Evolutionary conservation across 2,797 vertebrate species (phyloP), one percentile per base, ranked within the genome.

Genomic region (Echeneis naucrates): DNA sequence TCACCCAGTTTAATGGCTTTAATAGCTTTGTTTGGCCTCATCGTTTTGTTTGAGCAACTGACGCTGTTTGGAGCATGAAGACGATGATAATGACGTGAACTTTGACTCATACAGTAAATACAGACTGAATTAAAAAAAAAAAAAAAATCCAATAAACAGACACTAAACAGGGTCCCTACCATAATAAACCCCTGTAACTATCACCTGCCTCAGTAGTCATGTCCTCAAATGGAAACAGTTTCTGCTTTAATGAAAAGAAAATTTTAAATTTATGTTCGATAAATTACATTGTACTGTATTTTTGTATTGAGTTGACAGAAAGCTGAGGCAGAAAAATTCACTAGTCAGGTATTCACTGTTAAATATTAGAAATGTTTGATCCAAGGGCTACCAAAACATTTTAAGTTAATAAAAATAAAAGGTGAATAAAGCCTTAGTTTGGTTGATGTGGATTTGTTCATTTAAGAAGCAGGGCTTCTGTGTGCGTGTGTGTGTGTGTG

Each of bases 21-120:
- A 84, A 89, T 84, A 77, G 65, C 75, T 57, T 37, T 87, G 84
- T 88, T 90, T 90, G 60, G 67, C 67, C 51, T 51, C 4, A 4
- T 67, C 10, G 2, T 59, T 4, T 7, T 93, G 90, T 91, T 93
- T 91, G 90, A 89, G 75, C 81, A 83, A 37, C 65, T 33, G 63
- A 53, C 1, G 64, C 66, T 55, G 68, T 70, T 69, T 67, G 55
- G 47, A 69, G 69, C 66, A 59, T 56, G 73, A 63, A 76, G 70
- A 17, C 12, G 4, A 33, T 16, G 61, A 76, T 85, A 82, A 85
- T 63, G 79, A 84, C 21, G 21, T 84, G 90, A 84, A 86, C 90
- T 82, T 81, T 86, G 82, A 73, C 77, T 81, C 77, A 7, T 40
- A 21, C 35, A 7, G 33, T 68, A 4, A 48, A 45, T 7, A 4